These are phyloP conservation scores for Chorisops tibialis DNA, from an alignment of 2,888 invertebrate species.

Conservation along the genomic window DNA sequence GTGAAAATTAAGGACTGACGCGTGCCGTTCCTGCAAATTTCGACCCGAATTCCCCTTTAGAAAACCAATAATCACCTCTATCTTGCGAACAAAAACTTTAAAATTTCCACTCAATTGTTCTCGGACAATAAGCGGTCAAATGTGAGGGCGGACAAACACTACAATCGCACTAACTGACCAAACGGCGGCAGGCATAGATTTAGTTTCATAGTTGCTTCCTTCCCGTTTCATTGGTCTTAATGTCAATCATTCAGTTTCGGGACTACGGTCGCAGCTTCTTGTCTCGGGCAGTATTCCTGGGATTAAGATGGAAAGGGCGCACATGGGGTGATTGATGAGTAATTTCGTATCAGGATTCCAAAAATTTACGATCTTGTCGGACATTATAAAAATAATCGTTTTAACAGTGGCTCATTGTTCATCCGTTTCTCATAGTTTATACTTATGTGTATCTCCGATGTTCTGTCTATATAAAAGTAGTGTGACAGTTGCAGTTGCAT, in stretches of 20 bases:
- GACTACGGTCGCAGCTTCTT: conserved; percentile 18
- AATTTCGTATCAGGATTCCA: not conserved
- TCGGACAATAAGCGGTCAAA: conserved; percentile 5
- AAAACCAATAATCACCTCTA: too few relatives aligned
- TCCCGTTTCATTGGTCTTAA: conserved; percentile 18
- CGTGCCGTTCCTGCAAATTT: too few relatives aligned
- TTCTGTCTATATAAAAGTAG: not conserved
- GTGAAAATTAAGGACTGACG: too few relatives aligned
- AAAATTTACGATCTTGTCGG: conserved; percentile 5
- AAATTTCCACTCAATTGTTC: conserved; percentile 17
- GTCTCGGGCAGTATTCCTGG: conserved; percentile 3
- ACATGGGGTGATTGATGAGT: conserved; percentile 19
- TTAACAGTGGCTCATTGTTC: conserved; percentile 10
- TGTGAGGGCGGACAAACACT: conserved; percentile 18
- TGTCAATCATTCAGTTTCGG: conserved; percentile 13
- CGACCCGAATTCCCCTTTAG: too few relatives aligned
- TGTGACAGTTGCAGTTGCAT: conserved; percentile 21
- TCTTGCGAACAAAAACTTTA: not conserved
- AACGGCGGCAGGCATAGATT: conserved; percentile 3
- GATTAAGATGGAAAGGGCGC: conserved; percentile 22
- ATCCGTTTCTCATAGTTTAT: conserved; percentile 3
- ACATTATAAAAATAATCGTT: conserved; percentile 22
- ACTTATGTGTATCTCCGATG: not conserved
- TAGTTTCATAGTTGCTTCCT: conserved; percentile 1
- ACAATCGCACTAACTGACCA: not conserved